phyloP scores from a whole-genome alignment of 1,140 invertebrate genomes.

The Lineus longissimus region DNA sequence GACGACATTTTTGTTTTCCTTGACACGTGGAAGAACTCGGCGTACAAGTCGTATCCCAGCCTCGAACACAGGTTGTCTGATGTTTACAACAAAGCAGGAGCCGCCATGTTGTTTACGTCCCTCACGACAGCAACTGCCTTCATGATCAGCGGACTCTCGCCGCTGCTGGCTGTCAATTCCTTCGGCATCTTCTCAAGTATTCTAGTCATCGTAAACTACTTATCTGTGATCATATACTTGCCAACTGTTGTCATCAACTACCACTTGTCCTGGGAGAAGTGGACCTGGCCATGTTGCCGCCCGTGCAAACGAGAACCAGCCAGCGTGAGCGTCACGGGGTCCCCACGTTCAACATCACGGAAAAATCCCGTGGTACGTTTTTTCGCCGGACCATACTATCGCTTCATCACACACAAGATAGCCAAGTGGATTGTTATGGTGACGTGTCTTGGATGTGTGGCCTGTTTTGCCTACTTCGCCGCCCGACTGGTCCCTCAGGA shows the following conservation, averaged over 20 bases:
- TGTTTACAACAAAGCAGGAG: conserved; percentile 6
- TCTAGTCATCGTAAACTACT: conserved; percentile 17
- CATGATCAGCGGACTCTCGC: background rate
- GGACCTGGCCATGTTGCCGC: conserved; percentile 14
- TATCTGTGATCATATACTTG: conserved; percentile 18
- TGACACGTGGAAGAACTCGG: conserved; percentile 17
- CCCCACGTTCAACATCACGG: background rate
- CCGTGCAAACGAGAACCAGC: background rate
- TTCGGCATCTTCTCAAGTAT: conserved; percentile 16
- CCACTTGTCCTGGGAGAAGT: conserved; percentile 16
- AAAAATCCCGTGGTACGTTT: conserved; percentile 27
- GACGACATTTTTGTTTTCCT: conserved; percentile 25
- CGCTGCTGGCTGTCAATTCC: conserved; percentile 6
- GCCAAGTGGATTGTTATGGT: conserved; percentile 23
- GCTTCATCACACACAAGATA: conserved; percentile 19
- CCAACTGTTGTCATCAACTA: conserved; percentile 14
- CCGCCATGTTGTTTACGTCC: background rate
- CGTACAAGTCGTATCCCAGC: background rate
- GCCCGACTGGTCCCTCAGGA: conserved; percentile 31
- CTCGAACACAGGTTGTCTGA: conserved; percentile 5
- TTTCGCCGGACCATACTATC: conserved; percentile 16
- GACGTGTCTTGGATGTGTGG: conserved; percentile 18
- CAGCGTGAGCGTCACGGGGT: background rate
- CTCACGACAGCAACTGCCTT: conserved; percentile 11
- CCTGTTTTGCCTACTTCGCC: conserved; percentile 31